These are phyloP conservation scores for Drosophila nannoptera DNA, from an alignment of 1,140 invertebrate genomes.

Conservation along the genomic window DNA sequence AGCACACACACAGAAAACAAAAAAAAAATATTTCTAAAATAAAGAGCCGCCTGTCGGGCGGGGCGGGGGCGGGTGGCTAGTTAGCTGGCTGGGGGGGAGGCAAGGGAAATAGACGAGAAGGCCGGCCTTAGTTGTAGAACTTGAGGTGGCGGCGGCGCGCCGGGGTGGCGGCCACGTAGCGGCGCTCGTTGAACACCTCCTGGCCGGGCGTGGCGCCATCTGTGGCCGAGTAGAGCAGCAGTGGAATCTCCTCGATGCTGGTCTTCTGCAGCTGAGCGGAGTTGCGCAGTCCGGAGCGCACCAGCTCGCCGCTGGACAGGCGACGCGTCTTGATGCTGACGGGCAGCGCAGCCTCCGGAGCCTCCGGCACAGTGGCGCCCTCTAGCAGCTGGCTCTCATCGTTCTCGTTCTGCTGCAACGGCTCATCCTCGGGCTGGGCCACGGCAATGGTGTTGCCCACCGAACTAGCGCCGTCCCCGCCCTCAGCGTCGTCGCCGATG, in stretches of 20 bases:
- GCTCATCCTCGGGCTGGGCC: slow-evolving; percentile 62
- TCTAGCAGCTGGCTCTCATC: slow-evolving; percentile 70
- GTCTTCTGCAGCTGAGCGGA: slow-evolving; percentile 61
- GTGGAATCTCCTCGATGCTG: slow-evolving; percentile 71
- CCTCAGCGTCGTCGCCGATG: slow-evolving; percentile 22
- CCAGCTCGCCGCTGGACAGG: slow-evolving; percentile 54
- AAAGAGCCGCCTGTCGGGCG: slow-evolving; percentile 39
- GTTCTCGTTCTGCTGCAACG: slow-evolving; percentile 61
- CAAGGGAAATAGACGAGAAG: slow-evolving; percentile 1
- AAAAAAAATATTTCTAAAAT: slow-evolving; percentile 37
- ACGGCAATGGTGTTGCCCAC: slow-evolving; percentile 65
- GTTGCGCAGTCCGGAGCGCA: slow-evolving; percentile 60
- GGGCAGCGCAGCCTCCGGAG: not conserved
- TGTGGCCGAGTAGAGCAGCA: slow-evolving; percentile 70
- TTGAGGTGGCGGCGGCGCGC: slow-evolving; percentile 60
- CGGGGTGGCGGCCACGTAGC: slow-evolving; percentile 63
- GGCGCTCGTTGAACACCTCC: slow-evolving; percentile 47
- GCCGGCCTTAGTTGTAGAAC: slow-evolving; percentile 37
- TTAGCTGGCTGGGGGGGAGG: slow-evolving; percentile 6
- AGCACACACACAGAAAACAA: slow-evolving; percentile 15
- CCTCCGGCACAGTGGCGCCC: slow-evolving; percentile 15
- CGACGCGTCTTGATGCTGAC: slow-evolving; percentile 41
- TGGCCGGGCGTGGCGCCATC: slow-evolving; percentile 39
- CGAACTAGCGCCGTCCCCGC: slow-evolving; percentile 6
- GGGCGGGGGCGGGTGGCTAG: slow-evolving; percentile 9